Base-by-base conservation (phyloP, 1,140 invertebrate genomes). In the Ceratosolen fusciceps region DNA sequence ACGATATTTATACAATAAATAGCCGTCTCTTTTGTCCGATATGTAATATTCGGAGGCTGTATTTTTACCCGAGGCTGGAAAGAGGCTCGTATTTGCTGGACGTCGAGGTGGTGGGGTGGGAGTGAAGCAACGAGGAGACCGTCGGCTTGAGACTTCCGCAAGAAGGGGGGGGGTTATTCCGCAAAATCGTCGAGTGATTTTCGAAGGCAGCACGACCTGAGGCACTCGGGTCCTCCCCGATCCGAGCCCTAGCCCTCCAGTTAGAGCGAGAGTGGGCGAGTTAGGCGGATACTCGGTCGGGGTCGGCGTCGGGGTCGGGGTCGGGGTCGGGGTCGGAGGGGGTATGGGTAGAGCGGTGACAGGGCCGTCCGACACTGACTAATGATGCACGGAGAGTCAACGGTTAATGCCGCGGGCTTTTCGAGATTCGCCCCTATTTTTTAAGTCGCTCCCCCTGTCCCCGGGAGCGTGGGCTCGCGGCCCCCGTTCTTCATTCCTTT, bases 281-380 rank as follows among this genome's bases (percentile, higher is more conserved):
- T n/a, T n/a, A n/a, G n/a, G n/a, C n/a, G n/a, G n/a, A n/a, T n/a
- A n/a, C n/a, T n/a, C n/a, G n/a, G n/a, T n/a, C n/a, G n/a, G n/a
- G n/a, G n/a, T n/a, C n/a, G n/a, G n/a, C n/a, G n/a, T n/a, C n/a
- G n/a, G n/a, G n/a, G n/a, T n/a, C n/a, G n/a, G n/a, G n/a, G n/a
- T n/a, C n/a, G n/a, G n/a, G n/a, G n/a, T n/a, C n/a, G n/a, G n/a
- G n/a, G n/a, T n/a, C n/a, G n/a, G n/a, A n/a, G n/a, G n/a, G n/a
- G n/a, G n/a, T n/a, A n/a, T n/a, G n/a, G n/a, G n/a, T n/a, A n/a
- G n/a, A 74, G 78, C 80, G 82, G 82, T 85, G 86, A 87, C 85
- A 86, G 84, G 65, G 60, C 76, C 83, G 82, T 83, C 79, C 82
- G 86, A 85, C 84, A 83, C 80, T 85, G 84, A 86, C 85, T 86